Percentiles rank a stretch among this genome's conserved stretches.
Evolutionary conservation across 2,113 vertebrate species (phyloP).

Genomic region (Spheniscus mendiculus): DNA sequence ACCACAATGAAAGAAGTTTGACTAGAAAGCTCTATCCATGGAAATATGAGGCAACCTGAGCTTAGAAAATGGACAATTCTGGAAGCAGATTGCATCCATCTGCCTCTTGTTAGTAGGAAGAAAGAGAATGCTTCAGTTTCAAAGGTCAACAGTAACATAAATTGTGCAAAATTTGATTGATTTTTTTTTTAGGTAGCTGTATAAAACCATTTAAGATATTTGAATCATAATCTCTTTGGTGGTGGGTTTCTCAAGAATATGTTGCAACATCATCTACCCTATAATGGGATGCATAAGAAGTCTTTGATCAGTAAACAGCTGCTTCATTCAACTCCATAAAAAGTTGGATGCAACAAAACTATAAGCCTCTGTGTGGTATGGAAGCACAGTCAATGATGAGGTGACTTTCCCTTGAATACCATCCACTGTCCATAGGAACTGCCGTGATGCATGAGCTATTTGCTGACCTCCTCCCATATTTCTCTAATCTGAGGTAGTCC

Average conservation of each 20-base stretch:
- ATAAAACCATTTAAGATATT: background rate
- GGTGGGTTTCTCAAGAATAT: background rate
- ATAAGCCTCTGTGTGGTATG: background rate
- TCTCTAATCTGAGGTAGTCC: background rate
- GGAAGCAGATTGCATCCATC: background rate
- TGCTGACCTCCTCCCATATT: background rate
- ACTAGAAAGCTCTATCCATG: background rate
- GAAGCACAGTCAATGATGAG: background rate
- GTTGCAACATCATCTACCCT: background rate
- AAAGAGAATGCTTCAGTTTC: background rate
- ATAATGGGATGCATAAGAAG: background rate
- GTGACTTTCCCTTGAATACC: background rate
- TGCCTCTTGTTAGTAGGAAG: background rate
- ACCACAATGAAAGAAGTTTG: background rate
- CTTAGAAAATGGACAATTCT: background rate
- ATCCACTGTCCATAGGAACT: background rate
- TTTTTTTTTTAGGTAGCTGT: slow-evolving; percentile 4
- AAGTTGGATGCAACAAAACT: background rate
- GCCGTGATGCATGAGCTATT: background rate
- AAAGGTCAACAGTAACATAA: background rate
- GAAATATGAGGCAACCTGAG: background rate
- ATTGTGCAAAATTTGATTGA: slow-evolving; percentile 4
- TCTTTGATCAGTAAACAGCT: background rate
- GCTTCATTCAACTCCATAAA: background rate
- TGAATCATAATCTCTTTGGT: background rate